Evolutionary conservation across 1,140 invertebrate genomes (phyloP), one percentile per base, ranked within the genome.

Genomic region (Subanguina moxae): DNA sequence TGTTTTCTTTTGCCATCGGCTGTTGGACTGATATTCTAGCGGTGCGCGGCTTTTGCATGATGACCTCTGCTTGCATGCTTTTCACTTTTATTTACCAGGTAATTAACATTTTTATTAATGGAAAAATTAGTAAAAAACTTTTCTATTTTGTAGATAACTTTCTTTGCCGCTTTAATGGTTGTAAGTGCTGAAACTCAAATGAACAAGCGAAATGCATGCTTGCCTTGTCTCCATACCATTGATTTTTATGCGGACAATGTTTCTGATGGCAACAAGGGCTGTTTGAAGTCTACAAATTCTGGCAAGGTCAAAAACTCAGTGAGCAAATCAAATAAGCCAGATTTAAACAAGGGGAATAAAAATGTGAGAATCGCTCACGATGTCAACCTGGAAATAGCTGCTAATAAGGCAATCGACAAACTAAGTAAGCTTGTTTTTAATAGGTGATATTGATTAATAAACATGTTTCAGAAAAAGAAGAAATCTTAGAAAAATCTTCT

Each of bases 161-260:
- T 85, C 45, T 85, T 85, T 63, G 76, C 77, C 1, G 84, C 80
- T 1, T 77, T 83, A 45, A 78, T 85, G 70, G 80, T 83, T 0
- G 66, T 84, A 8, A 79, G 83, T 56, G 83, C 82, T 15, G 78
- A 78, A 21, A 68, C 82, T 5, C 76, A 84, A 15, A 70, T 79
- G 56, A 59, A 70, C 8, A 76, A 74, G n/a, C 65, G 76, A 28
- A 84, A 84, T 68, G 77, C 78, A n/a, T 68, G 79, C 43, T 70
- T 83, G 7, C 83, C 82, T 21, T 82, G 82, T 45, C 27, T 82
- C 5, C 56, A 43, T 23, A 78, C 62, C 17, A 58, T n/a, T 8
- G 65, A 78, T 62, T 57, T 48, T 32, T 73, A 78, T 46, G 62
- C 43, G 1, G 48, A 52, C 23, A 52, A 52, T 52, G 48, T 52